These are phyloP conservation scores for Tarsius wallacei DNA, from an alignment of 2,797 vertebrate genomes.

Conservation along the genomic window DNA sequence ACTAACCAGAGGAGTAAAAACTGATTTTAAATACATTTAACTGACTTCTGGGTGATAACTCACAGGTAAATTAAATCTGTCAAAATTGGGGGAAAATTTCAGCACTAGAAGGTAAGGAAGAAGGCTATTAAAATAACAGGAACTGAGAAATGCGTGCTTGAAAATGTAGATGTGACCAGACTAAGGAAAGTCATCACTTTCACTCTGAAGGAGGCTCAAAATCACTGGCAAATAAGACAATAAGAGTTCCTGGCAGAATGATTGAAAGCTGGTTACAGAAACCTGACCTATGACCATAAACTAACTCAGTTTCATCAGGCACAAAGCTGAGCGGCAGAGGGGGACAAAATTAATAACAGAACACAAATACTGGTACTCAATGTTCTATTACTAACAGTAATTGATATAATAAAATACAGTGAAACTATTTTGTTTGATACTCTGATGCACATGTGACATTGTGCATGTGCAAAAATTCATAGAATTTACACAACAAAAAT, in stretches of 20 bases:
- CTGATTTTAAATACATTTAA: neutral
- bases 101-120: neutral
- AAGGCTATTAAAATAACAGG: neutral
- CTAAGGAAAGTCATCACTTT: neutral
- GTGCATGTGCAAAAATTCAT: neutral
- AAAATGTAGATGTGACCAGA: neutral
- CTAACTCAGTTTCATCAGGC: neutral
- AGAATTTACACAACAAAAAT: neutral
- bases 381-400: neutral
- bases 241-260: neutral
- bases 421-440: neutral
- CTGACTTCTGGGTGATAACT: neutral
- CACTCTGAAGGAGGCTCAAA: neutral
- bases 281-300: neutral
- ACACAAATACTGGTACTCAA: neutral
- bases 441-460: neutral
- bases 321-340: neutral
- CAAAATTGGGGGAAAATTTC: neutral
- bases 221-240: neutral
- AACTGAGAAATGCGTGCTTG: neutral
- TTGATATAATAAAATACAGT: neutral
- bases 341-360: neutral
- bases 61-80: slow-evolving; percentile 8
- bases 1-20: neutral
- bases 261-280: neutral